A percentile compares a stretch with the other conserved stretches of the same genome.
phyloP scores from a whole-genome alignment of 35 echinoderm and acorn worm genomes.

The Eucidaris tribuloides region DNA sequence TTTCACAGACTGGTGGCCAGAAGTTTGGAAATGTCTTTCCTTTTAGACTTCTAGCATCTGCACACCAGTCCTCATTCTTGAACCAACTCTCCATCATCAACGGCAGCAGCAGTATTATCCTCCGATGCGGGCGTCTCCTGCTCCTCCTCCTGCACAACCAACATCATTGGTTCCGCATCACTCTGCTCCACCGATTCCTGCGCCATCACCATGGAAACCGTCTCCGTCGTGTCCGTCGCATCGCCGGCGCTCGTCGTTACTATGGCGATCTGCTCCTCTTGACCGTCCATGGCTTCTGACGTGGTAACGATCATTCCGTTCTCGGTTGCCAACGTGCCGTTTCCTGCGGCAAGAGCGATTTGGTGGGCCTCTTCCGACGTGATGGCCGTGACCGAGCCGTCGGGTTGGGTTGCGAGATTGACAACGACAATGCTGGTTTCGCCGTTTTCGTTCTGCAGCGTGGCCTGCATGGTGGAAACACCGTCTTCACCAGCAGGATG shows the following conservation, averaged over 20 bases:
- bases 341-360: background rate
- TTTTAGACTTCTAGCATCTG: too few relatives aligned
- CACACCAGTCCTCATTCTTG: too few relatives aligned
- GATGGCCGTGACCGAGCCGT: conserved; percentile 12
- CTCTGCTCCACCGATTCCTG: background rate
- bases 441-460: conserved; percentile 69
- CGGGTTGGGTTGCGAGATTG: conserved; percentile 45
- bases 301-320: conserved; percentile 15
- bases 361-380: background rate
- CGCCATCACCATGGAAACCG: conserved; percentile 14
- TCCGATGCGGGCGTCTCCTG: background rate
- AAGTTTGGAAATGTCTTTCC: too few relatives aligned
- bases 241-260: background rate
- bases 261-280: conserved; percentile 1
- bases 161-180: background rate
- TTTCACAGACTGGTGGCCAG: too few relatives aligned
- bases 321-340: background rate
- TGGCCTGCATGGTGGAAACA: conserved; percentile 81
- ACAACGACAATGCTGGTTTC: conserved; percentile 85
- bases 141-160: background rate
- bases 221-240: background rate
- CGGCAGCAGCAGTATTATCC: background rate
- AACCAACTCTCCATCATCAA: too few relatives aligned
- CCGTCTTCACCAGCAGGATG: conserved; percentile 54
- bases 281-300: background rate